These are phyloP conservation scores for Epinotia nisella DNA, from an alignment of 2,888 invertebrate genomes.

Conservation along the genomic window DNA sequence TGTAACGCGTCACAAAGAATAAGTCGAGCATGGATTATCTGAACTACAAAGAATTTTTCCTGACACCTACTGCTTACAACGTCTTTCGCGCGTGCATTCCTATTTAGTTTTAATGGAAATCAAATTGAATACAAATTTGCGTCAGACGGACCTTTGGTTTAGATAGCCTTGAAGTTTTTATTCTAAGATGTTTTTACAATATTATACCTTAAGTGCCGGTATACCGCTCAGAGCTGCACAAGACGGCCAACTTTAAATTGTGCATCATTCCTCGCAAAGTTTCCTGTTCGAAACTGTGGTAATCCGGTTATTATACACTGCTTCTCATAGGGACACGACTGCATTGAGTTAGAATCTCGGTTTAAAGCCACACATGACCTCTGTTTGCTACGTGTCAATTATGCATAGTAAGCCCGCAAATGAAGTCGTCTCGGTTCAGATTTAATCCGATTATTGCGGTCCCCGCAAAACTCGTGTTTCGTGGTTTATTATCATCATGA, in stretches of 20 bases:
- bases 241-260: constrained; percentile 62
- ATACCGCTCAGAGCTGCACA: constrained; percentile 11
- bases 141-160: too few relatives aligned
- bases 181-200: background rate
- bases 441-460: background rate
- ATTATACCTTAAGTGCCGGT: constrained; percentile 8
- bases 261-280: constrained; percentile 52
- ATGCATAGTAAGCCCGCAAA: background rate
- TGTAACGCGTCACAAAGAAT: too few relatives aligned
- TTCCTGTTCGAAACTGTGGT: constrained; percentile 44
- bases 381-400: background rate
- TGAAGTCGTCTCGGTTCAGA: background rate
- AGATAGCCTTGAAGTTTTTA: too few relatives aligned
- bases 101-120: too few relatives aligned
- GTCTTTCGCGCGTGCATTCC: too few relatives aligned
- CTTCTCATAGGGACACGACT: background rate
- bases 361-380: background rate
- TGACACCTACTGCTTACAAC: too few relatives aligned
- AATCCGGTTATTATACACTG: constrained; percentile 26
- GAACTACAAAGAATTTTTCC: too few relatives aligned
- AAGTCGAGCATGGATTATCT: too few relatives aligned
- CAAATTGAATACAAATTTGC: too few relatives aligned
- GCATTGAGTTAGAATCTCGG: background rate
- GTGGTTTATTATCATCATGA: too few relatives aligned
- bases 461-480: background rate